Base-by-base conservation (phyloP, 2,888 invertebrate species). In the Mechanitis mazaeus region DNA sequence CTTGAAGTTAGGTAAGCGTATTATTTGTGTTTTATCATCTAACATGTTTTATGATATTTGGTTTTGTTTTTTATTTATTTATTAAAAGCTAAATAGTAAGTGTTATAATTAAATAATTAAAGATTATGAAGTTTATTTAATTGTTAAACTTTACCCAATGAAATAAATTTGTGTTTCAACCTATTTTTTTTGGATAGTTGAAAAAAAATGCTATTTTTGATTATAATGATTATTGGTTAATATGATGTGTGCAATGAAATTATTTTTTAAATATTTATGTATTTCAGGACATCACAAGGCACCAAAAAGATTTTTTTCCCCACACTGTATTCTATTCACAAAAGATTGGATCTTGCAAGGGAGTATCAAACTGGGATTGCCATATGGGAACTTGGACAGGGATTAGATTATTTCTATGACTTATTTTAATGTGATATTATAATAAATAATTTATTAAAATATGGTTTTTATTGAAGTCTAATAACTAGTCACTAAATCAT, bases 361-460 rank as follows among this genome's bases (percentile, higher is more conserved):
- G 93, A 95, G 77, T 91, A 96, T 58, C 95, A 95, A 7, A 94
- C 94, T 2, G 97, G 98, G 0, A 90, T 98, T 54, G 95, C 97
- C 0, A 94, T 98, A 73, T 98, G 98, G 98, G 98, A 98, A 80
- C 85, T 98, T n/a, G 98, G 98, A 0, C 98, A 98, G 85, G 98
- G 98, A 33, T 88, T 98, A 28, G 95, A 97, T 84, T 98, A 96
- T 81, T 98, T 98, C 84, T 98, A 97, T 82, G 98, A 98, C 90
- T 76, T 90, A 69, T 77, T 90, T 68, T 90, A 75, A 84, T 81
- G 83, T 86, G 83, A 86, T 87, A 87, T 75, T 84, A 82, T 79
- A 81, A 70, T 77, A 80, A 78, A 79, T 76, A 77, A 76, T 74
- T 66, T 65, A 60, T 66, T 64, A 60, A 46, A 45, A 47, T 33